These are phyloP conservation scores for Anoplolepis gracilipes DNA, from an alignment of 1,140 invertebrate species.

Conservation along the genomic window DNA sequence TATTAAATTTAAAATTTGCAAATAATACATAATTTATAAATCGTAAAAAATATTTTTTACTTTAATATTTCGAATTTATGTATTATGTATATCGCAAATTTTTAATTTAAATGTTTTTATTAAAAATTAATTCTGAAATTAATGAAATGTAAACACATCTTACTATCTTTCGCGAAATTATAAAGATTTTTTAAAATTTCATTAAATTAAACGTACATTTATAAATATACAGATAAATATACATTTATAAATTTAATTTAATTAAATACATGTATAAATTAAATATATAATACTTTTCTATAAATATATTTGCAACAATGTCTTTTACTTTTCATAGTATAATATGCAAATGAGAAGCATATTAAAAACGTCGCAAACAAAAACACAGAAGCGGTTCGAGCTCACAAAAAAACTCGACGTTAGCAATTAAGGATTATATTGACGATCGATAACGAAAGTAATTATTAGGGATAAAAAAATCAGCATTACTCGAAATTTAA, in stretches of 20 bases:
- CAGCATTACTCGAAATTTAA: not conserved
- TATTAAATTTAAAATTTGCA: too few species aligned
- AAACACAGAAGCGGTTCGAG: not conserved
- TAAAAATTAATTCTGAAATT: not conserved
- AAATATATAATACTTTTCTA: not conserved
- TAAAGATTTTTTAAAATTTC: not conserved
- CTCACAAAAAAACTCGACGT: not conserved
- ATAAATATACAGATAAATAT: too few species aligned
- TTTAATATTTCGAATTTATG: not conserved
- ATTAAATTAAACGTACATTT: not conserved
- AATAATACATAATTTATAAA: too few species aligned
- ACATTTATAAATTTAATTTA: too few species aligned
- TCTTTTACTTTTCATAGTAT: not conserved
- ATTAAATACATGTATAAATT: too few species aligned
- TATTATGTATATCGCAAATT: not conserved
- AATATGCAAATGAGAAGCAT: not conserved
- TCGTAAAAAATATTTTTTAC: too few species aligned
- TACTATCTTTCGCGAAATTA: not conserved
- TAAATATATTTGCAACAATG: constrained; percentile 5
- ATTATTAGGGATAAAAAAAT: not conserved
- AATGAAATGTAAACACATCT: not conserved
- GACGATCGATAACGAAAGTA: constrained; percentile 26
- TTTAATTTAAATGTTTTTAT: not conserved
- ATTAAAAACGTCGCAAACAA: constrained; percentile 30
- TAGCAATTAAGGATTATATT: constrained; percentile 38